Evolutionary conservation across 1,140 invertebrate genomes (phyloP), one percentile per base, ranked within the genome.

Genomic region (Chironomus tepperi): DNA sequence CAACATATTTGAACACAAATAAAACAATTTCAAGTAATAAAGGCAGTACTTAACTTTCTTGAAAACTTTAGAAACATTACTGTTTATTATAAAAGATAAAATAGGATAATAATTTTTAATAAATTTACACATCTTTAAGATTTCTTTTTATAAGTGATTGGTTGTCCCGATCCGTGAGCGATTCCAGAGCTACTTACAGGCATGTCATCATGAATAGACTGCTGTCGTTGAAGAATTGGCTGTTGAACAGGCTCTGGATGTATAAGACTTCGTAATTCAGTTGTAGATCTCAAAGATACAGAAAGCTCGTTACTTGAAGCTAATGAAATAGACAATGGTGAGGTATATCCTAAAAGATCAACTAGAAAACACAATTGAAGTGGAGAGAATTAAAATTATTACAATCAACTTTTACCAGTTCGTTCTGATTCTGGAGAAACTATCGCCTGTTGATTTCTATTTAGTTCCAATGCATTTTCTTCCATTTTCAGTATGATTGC

Each of bases 401-500:
- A 19, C 18, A 34, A 7, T 3, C 10, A n/a, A 16, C 1, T 34
- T 12, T 73, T 75, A 77, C 81, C 81, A 77, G 80, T 82, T 75
- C 78, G 81, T 77, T 82, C 81, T 15, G 81, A 81, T 72, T 82
- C 81, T 42, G 81, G 81, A 0, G 81, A 80, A 64, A 77, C 78
- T 18, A 79, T 75, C 19, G 79, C 79, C 18, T 86, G 85, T 8
- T 88, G 77, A 73, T 84, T 86, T 76, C 88, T 84, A 21, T 84
- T 83, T 64, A 89, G 79, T 78, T 91, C 88, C 73, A 91, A 82
- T 7, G 90, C 87, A 75, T 89, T 87, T 57, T 87, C 86, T 77
- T 92, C 90, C 74, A 90, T 82, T 47, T 87, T 84, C 75, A 89
- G 83, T 79, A 89, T 90, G 42, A 91, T 88, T 34, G 87, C 84